Percentiles rank a stretch among this genome's conserved stretches.
These are phyloP conservation scores for Ispidina picta DNA, from an alignment of 2,797 vertebrate species.

Conservation along the genomic window DNA sequence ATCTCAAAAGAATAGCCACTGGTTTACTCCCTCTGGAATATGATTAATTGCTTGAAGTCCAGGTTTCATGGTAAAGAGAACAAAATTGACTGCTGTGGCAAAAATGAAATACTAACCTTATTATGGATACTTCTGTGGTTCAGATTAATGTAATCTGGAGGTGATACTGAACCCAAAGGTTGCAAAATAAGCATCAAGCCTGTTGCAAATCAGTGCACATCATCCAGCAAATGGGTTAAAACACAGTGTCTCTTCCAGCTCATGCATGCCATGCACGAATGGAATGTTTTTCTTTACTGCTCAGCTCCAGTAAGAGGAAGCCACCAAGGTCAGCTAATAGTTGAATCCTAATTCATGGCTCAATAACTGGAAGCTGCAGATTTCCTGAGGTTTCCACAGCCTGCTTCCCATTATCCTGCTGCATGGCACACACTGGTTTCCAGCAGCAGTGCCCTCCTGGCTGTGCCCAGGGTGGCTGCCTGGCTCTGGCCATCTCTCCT, in stretches of 20 bases:
- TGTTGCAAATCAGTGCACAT: not conserved
- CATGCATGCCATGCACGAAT: not conserved
- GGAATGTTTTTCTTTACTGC: not conserved
- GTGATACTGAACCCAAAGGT: not conserved
- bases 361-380: conserved; percentile 26
- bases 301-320: not conserved
- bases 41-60: not conserved
- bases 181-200: not conserved
- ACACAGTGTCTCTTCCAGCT: not conserved
- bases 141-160: not conserved
- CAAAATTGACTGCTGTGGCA: not conserved
- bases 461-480: accelerated
- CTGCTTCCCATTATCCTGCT: not conserved
- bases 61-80: not conserved
- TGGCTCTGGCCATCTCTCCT: not conserved
- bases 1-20: not conserved
- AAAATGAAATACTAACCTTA: not conserved
- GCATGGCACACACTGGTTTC: not conserved
- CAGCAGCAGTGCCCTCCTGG: not conserved
- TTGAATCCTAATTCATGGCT: not conserved
- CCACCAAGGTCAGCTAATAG: not conserved
- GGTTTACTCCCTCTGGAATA: not conserved
- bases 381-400: not conserved
- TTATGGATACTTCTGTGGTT: not conserved
- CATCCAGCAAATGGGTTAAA: not conserved